These are phyloP conservation scores for Hypotaenidia okinawae DNA, from an alignment of 2,797 vertebrate species.

Conservation along the genomic window DNA sequence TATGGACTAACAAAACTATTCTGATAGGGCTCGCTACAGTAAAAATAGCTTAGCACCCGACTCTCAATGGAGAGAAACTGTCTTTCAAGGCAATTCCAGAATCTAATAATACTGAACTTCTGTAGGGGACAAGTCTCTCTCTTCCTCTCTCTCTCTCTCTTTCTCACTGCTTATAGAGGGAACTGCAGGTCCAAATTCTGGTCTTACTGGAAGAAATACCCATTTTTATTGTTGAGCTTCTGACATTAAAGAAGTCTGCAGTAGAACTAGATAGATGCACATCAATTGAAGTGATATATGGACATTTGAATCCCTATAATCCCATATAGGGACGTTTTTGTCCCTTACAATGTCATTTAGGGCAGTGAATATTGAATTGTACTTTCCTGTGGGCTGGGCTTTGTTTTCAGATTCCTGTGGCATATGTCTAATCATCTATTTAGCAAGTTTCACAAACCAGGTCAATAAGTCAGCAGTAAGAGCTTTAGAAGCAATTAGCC, in stretches of 20 bases:
- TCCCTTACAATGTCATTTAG: background rate
- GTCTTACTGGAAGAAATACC: background rate
- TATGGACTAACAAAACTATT: background rate
- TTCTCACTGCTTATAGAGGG: background rate
- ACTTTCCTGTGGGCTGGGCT: background rate
- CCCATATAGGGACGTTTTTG: background rate
- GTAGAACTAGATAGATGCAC: background rate
- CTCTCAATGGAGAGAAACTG: background rate
- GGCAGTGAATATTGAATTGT: background rate
- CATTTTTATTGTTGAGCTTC: background rate
- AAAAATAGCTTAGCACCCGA: background rate
- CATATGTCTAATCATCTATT: background rate
- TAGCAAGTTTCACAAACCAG: background rate
- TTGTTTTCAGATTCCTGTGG: background rate
- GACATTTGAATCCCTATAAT: background rate
- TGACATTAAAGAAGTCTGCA: background rate
- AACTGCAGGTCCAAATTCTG: background rate
- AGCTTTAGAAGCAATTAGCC: background rate
- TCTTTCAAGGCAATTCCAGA: background rate
- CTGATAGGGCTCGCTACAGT: background rate
- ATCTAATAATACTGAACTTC: background rate
- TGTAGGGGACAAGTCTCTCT: background rate
- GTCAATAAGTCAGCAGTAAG: background rate
- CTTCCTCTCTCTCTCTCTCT: background rate
- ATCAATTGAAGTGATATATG: background rate